phyloP scores from a whole-genome alignment of 2,888 invertebrate species.

The Caenorhabditis plicata region DNA sequence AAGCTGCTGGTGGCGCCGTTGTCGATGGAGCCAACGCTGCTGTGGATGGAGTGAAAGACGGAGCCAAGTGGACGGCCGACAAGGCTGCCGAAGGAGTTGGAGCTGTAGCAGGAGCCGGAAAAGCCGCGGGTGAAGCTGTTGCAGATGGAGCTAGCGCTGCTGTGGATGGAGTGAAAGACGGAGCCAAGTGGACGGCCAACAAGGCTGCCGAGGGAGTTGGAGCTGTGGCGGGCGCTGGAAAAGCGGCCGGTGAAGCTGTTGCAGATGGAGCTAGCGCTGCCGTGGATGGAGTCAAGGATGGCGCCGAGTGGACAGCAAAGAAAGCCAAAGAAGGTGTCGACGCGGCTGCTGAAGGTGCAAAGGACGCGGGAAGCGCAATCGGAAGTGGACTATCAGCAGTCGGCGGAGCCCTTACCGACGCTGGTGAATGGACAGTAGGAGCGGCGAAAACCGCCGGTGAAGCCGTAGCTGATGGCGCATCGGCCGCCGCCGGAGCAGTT shows the following conservation, averaged over 20 bases:
- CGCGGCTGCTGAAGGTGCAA: neutral
- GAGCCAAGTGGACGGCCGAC: constrained; percentile 6
- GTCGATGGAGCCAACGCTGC: constrained; percentile 8
- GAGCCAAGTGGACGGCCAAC: neutral
- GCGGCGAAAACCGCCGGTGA: constrained; percentile 6
- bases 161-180: constrained; percentile 7
- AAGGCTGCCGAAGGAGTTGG: constrained; percentile 7
- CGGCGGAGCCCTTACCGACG: constrained; percentile 5
- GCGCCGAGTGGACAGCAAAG: neutral
- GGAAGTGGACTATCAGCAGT: constrained; percentile 9
- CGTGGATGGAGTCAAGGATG: constrained; percentile 6
- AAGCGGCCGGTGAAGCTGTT: constrained; percentile 15
- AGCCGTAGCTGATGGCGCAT: neutral
- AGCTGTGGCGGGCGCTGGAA: neutral
- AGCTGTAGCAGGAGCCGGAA: neutral
- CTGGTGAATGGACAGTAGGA: neutral
- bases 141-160: constrained; percentile 6
- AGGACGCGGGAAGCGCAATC: constrained; percentile 14
- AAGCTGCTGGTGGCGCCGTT: constrained; percentile 16
- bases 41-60: neutral
- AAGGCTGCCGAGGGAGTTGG: constrained; percentile 9
- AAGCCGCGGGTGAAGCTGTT: constrained; percentile 2
- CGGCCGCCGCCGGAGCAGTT: constrained; percentile 15
- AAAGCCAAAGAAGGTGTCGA: constrained; percentile 12
- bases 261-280: constrained; percentile 12